Conservation (phyloP, 1,140 invertebrate genomes). For the Drosophila nigrodunni region DNA sequence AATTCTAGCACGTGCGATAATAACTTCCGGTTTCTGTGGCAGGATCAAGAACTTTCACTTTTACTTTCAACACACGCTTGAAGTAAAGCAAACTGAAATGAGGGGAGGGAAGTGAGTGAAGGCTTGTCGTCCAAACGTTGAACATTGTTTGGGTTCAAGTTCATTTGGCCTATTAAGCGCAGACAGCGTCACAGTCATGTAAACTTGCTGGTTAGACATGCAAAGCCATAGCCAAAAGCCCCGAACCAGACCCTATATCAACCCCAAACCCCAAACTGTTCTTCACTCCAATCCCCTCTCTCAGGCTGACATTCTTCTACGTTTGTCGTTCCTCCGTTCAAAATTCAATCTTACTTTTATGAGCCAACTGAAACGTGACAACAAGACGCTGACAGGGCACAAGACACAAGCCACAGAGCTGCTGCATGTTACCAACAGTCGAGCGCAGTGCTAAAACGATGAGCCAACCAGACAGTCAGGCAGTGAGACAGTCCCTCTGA, state of each 20-base stretch:
- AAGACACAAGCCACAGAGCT: slow-evolving; percentile 19
- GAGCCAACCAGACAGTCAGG: neutral
- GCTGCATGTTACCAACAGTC: slow-evolving; percentile 19
- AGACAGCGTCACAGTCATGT: slow-evolving; percentile 53
- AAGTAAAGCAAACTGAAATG: slow-evolving; percentile 59
- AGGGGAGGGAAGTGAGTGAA: neutral
- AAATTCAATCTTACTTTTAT: slow-evolving; percentile 82
- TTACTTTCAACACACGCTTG: slow-evolving; percentile 50
- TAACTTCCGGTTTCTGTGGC: slow-evolving; percentile 65
- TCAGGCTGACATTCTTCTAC: neutral
- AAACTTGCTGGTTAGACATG: slow-evolving; percentile 56
- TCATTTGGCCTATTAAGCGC: slow-evolving; percentile 73
- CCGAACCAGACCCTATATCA: too few relatives aligned
- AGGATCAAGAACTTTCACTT: slow-evolving; percentile 61
- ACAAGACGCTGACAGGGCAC: slow-evolving; percentile 65
- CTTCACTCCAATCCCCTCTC: neutral
- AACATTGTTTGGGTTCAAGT: slow-evolving; percentile 60
- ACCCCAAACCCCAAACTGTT: too few relatives aligned
- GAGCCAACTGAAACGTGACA: slow-evolving; percentile 78
- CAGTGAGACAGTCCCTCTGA: neutral
- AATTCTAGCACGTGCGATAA: slow-evolving; percentile 48
- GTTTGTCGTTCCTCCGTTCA: slow-evolving; percentile 63
- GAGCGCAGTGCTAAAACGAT: neutral
- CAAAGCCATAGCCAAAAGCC: slow-evolving; percentile 44
- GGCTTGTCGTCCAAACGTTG: slow-evolving; percentile 19